phyloP scores from a whole-genome alignment of 2,113 vertebrate genomes.

The Peucedramus taeniatus region DNA sequence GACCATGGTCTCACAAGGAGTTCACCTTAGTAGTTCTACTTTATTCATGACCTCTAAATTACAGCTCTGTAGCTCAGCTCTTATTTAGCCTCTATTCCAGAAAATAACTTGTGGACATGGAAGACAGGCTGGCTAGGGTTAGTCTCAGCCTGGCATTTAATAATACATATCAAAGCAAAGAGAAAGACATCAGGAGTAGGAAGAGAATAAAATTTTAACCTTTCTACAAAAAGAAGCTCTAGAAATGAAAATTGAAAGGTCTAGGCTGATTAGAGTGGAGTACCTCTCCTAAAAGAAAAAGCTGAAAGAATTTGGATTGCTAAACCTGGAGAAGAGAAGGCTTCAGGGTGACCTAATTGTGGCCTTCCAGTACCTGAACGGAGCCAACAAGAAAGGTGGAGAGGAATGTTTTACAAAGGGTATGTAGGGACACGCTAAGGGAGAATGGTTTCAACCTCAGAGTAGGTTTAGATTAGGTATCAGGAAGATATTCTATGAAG shows the following conservation, averaged over 20 bases:
- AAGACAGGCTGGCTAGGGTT: background rate
- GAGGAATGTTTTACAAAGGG: background rate
- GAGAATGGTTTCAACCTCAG: background rate
- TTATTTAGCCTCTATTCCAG: background rate
- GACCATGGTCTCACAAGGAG: background rate
- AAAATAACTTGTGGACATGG: background rate
- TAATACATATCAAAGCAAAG: background rate
- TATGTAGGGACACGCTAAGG: background rate
- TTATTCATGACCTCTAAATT: background rate
- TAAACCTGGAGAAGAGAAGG: background rate
- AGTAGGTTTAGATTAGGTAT: background rate
- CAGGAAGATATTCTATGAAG: background rate
- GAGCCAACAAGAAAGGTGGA: background rate
- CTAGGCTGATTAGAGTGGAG: background rate
- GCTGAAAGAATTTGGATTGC: background rate
- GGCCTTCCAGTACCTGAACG: background rate
- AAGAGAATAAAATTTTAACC: background rate
- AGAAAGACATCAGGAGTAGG: background rate
- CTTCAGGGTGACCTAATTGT: background rate
- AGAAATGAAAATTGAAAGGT: background rate
- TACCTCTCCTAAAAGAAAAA: background rate
- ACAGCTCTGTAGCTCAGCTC: background rate
- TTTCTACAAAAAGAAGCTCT: background rate
- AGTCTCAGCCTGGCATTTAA: background rate
- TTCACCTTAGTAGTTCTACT: background rate